A percentile compares a stretch with the other conserved stretches of the same genome.
phyloP scores from a whole-genome alignment of 2,797 vertebrate species.

The Pangasius djambal region DNA sequence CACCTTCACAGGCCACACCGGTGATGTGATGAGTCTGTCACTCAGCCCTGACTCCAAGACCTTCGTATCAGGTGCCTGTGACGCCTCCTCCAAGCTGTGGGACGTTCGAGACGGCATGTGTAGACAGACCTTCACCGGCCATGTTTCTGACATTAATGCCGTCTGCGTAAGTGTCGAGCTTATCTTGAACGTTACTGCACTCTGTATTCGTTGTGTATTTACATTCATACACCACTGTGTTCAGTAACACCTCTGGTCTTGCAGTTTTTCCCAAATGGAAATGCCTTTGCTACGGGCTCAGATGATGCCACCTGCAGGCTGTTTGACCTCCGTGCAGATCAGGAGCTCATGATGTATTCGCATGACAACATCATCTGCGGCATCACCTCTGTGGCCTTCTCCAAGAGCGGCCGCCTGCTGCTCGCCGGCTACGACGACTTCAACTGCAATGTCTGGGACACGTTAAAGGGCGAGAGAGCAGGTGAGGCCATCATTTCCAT shows the following conservation, averaged over 20 bases:
- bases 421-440: constrained; percentile 87
- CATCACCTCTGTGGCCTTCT: constrained; percentile 87
- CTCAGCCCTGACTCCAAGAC: constrained; percentile 83
- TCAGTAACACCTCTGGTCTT: background rate
- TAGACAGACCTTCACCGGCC: constrained; percentile 83
- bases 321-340: constrained; percentile 86
- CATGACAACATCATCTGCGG: constrained; percentile 89
- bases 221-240: background rate
- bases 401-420: constrained; percentile 86
- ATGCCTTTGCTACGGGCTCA: constrained; percentile 85
- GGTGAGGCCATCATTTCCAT: constrained; percentile 66
- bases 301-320: constrained; percentile 87
- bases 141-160: constrained; percentile 86
- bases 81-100: constrained; percentile 87
- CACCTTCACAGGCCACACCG: constrained; percentile 83
- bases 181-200: background rate
- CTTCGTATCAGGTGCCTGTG: constrained; percentile 87
- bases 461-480: constrained; percentile 83
- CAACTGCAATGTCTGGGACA: constrained; percentile 89
- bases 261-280: constrained; percentile 86
- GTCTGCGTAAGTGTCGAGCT: constrained; percentile 79
- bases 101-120: constrained; percentile 88
- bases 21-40: constrained; percentile 88
- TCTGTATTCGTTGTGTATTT: background rate
- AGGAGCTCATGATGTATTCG: constrained; percentile 83